phyloP scores from a whole-genome alignment of 1,140 invertebrate genomes.

The Pachypeltis micranthus region DNA sequence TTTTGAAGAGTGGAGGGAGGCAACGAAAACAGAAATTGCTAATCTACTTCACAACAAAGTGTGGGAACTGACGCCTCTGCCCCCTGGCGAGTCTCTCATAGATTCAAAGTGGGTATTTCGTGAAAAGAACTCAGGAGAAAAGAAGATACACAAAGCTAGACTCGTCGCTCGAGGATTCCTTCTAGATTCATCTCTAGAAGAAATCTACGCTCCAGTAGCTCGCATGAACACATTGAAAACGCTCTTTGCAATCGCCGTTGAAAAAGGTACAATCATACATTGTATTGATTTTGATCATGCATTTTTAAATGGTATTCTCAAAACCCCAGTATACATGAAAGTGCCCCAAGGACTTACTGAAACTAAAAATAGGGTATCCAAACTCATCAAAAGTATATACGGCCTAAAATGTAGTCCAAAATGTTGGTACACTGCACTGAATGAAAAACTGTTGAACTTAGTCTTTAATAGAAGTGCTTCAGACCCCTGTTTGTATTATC shows the following conservation, averaged over 20 bases:
- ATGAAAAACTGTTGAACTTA: neutral
- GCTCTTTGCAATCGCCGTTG: too few relatives aligned
- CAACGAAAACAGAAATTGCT: neutral
- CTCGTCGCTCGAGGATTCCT: neutral
- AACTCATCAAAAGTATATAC: neutral
- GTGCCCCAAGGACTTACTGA: neutral
- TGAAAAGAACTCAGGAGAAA: neutral
- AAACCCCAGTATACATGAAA: neutral
- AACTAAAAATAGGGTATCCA: neutral
- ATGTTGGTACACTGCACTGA: neutral
- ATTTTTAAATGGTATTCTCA: neutral
- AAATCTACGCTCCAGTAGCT: neutral
- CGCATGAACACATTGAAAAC: too few relatives aligned
- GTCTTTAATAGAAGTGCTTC: neutral
- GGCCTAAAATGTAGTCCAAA: neutral
- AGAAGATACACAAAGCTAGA: neutral
- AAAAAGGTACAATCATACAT: too few relatives aligned
- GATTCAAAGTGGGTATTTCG: neutral
- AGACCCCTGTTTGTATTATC: neutral
- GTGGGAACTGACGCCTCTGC: neutral
- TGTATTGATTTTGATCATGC: too few relatives aligned
- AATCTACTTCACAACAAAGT: neutral
- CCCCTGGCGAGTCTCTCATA: neutral
- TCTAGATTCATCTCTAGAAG: neutral
- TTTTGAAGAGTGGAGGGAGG: neutral